These are phyloP conservation scores for Drosophila burlai DNA, from an alignment of 1,140 invertebrate species.

Conservation along the genomic window DNA sequence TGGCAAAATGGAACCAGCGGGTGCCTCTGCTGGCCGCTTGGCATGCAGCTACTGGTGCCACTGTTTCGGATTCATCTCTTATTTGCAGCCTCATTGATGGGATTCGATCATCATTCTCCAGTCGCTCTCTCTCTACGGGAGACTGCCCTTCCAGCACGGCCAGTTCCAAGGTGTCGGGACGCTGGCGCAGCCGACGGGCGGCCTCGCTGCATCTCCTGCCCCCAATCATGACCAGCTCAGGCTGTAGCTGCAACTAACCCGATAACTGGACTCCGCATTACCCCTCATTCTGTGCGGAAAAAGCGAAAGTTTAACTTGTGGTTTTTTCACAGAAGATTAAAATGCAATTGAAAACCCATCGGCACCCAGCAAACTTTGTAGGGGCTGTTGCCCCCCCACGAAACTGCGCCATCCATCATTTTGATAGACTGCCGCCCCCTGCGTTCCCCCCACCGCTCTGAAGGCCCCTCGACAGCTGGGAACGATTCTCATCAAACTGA, in stretches of 20 bases:
- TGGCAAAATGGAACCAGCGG: conserved; percentile 63
- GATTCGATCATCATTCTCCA: conserved; percentile 3
- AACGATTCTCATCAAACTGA: conserved; percentile 57
- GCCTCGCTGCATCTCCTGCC: conserved; percentile 45
- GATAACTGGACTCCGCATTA: conserved; percentile 12
- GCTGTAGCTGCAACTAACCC: conserved; percentile 10
- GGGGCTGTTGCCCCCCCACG: conserved; percentile 7
- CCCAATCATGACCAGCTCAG: conserved; percentile 55
- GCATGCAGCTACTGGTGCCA: conserved; percentile 3
- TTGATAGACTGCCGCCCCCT: conserved; percentile 31
- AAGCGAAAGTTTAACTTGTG: conserved; percentile 29
- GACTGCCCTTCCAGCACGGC: conserved; percentile 52
- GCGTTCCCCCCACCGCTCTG: neutral
- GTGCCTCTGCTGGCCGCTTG: conserved; percentile 15
- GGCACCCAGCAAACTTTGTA: conserved; percentile 27
- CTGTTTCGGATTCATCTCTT: conserved; percentile 6
- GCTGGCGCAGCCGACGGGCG: conserved; percentile 55
- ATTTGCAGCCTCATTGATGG: neutral
- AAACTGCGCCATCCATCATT: conserved; percentile 38
- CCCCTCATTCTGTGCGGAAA: conserved; percentile 21
- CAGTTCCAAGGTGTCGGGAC: conserved; percentile 77
- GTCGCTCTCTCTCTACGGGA: conserved; percentile 3
- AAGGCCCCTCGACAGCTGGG: conserved; percentile 45
- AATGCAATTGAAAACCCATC: conserved; percentile 51
- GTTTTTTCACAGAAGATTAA: conserved; percentile 28